Conservation (phyloP, 2,888 invertebrate species). For the Xylota sylvarum region DNA sequence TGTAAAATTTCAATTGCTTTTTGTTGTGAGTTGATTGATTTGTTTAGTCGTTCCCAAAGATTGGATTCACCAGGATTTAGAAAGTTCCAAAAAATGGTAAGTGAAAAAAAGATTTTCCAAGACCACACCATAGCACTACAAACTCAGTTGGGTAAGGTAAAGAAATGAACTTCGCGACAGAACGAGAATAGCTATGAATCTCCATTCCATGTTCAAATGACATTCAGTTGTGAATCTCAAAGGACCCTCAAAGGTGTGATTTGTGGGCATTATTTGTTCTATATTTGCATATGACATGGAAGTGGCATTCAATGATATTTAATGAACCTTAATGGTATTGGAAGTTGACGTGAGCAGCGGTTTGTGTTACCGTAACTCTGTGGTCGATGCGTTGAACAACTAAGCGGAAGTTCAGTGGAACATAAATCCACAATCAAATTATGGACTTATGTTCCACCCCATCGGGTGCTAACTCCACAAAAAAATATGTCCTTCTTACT, state of each 20-base stretch:
- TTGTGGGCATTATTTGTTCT: not conserved
- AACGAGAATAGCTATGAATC: not conserved
- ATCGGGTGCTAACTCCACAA: too few species aligned
- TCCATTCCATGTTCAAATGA: not conserved
- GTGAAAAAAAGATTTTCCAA: not conserved
- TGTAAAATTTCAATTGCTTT: not conserved
- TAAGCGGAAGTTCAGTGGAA: too few species aligned
- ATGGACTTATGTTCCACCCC: too few species aligned
- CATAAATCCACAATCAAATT: too few species aligned
- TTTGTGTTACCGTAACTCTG: too few species aligned
- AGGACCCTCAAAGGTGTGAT: not conserved
- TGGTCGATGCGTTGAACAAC: too few species aligned
- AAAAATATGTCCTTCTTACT: too few species aligned
- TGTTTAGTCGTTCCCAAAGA: not conserved
- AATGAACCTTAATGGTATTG: too few species aligned
- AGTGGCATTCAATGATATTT: too few species aligned
- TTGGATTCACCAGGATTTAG: not conserved
- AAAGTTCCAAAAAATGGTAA: not conserved
- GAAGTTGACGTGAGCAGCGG: too few species aligned
- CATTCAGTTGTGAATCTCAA: not conserved
- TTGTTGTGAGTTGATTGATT: not conserved
- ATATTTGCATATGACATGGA: too few species aligned
- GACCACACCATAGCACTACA: not conserved
- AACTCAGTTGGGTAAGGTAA: not conserved
- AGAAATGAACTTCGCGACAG: not conserved